A percentile compares a stretch with the other conserved stretches of the same genome.
phyloP scores from a whole-genome alignment of 2,888 invertebrate species.

The Bursaphelenchus okinawaensis region DNA sequence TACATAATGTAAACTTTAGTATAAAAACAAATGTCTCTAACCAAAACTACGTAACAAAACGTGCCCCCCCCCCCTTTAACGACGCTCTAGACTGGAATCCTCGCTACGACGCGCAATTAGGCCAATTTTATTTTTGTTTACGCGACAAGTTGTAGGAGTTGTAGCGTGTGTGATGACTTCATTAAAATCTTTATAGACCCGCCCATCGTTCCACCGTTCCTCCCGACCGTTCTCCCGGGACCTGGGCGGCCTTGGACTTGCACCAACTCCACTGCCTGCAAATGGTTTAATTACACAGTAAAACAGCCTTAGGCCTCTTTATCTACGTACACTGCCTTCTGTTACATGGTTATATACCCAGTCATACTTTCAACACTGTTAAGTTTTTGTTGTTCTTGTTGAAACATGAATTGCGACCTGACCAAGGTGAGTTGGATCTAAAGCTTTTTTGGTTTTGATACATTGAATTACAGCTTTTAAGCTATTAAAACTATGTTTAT shows the following conservation, averaged over 20 bases:
- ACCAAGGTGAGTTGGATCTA: conserved; percentile 1
- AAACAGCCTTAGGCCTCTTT: background rate
- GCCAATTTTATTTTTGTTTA: too few species aligned
- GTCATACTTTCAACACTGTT: conserved; percentile 1
- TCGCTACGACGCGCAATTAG: too few species aligned
- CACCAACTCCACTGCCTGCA: background rate
- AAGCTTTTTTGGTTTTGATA: background rate
- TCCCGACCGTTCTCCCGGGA: background rate
- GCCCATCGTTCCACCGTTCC: background rate
- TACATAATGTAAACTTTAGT: too few species aligned
- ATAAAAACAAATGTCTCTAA: too few species aligned
- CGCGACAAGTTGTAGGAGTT: background rate
- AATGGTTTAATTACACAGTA: background rate
- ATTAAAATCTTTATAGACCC: background rate
- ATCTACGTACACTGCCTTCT: background rate
- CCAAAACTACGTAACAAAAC: too few species aligned
- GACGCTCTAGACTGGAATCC: too few species aligned
- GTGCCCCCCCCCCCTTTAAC: too few species aligned
- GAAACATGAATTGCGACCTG: background rate
- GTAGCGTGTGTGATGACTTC: background rate
- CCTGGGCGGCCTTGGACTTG: background rate
- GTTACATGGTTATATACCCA: background rate
- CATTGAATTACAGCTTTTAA: too few species aligned
- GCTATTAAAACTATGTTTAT: too few species aligned
- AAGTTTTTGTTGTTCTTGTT: background rate